Percentiles rank a stretch among this genome's conserved stretches.
Conservation (phyloP, 2,888 invertebrate species). For the Drosophila birchii region DNA sequence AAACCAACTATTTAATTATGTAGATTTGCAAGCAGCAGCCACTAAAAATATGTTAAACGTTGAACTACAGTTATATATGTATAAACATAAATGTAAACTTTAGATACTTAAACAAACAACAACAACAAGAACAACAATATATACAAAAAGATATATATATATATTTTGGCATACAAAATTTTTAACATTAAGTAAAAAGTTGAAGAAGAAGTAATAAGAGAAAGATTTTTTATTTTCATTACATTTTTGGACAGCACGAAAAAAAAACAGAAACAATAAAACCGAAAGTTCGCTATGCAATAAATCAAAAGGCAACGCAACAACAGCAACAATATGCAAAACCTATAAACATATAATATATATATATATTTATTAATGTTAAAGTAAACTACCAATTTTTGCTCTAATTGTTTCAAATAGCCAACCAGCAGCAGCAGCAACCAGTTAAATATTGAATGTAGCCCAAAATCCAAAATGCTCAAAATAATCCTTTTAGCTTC, state of each 20-base stretch:
- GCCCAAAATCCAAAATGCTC: constrained; percentile 64
- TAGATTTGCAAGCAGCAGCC: constrained; percentile 54
- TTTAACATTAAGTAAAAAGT: constrained; percentile 53
- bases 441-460: constrained; percentile 41
- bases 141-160: constrained; percentile 45
- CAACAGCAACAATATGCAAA: constrained; percentile 32
- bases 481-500: constrained; percentile 74
- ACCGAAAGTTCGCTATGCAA: constrained; percentile 52
- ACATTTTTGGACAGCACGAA: constrained; percentile 34
- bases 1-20: constrained; percentile 52
- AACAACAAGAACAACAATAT: constrained; percentile 4
- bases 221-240: constrained; percentile 41
- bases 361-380: constrained; percentile 77
- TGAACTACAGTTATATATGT: constrained; percentile 44
- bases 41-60: constrained; percentile 59
- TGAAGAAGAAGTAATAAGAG: constrained; percentile 11
- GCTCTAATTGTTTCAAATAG: constrained; percentile 57
- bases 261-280: constrained; percentile 31
- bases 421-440: constrained; percentile 40
- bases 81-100: constrained; percentile 33
- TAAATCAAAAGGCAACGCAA: constrained; percentile 57
- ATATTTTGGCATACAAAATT: constrained; percentile 81
- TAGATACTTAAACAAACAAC: constrained; percentile 26
- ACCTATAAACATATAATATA: constrained; percentile 40
- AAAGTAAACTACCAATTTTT: constrained; percentile 70